Evolutionary conservation across 1,140 invertebrate species (phyloP), one percentile per base, ranked within the genome.

Genomic region (Apocrypta bakeri): DNA sequence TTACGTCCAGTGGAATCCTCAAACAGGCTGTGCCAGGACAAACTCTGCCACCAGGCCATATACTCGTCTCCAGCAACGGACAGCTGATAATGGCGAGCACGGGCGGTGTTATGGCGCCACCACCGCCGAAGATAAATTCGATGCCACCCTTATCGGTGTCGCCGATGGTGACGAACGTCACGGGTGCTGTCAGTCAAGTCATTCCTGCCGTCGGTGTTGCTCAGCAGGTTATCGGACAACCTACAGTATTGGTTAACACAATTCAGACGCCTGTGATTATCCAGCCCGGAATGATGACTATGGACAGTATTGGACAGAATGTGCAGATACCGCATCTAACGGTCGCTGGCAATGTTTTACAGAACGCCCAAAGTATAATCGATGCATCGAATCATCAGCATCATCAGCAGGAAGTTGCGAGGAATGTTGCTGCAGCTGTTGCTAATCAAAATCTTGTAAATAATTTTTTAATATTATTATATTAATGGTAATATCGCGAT

Each of bases 241-340:
- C 95, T 24, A 95, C 96, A 0, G 95, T 97, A 1, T 92, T 98
- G 12, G 95, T 97, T 0, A 97, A 97, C 87, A 95, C 96, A 0
- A 92, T 97, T 83, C 95, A 95, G 83, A 94, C 95, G 25, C 96
- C 96, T 0, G 96, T 97, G 72, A 94, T 97, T 11, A 94, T 97
- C 71, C 96, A 96, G 90, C 95, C 95, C 6, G 94, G 96, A 3
- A 94, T 96, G 69, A 96, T 90, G 94, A 95, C 82, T 88, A 94
- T 93, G 92, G 92, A 93, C 84, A 93, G 94, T 17, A 94, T 95
- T n/a, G 93, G 94, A 81, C 94, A 95, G 83, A 95, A 95, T 83
- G 91, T 94, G 63, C 94, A 95, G 71, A 90, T 95, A 87, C 94
- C 94, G 3, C 95, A 95, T 87, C 80, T 92, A 3, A 90, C 91